Conservation (phyloP, 2,113 vertebrate species). For the Petrocephalus microphthalmus region DNA sequence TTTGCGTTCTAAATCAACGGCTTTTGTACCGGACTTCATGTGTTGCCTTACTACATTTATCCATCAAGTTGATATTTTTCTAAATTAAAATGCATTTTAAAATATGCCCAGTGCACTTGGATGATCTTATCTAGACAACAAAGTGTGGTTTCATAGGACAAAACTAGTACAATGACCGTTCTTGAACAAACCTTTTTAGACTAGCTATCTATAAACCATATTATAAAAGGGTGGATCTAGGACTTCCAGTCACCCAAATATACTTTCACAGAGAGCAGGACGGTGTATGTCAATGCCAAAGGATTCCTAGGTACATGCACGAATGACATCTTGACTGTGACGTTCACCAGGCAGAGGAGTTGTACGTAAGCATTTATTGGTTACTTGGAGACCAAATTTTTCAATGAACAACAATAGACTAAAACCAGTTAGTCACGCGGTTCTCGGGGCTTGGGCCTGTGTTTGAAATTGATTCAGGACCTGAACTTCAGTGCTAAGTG, state of each 20-base stretch:
- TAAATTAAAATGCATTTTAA: not conserved
- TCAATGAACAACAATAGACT: not conserved
- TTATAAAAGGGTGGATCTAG: not conserved
- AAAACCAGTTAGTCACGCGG: not conserved
- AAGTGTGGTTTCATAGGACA: not conserved
- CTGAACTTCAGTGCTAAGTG: not conserved
- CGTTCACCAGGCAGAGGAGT: not conserved
- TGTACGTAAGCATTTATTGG: not conserved
- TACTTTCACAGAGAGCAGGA: not conserved
- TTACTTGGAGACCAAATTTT: not conserved
- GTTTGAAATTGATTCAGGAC: not conserved
- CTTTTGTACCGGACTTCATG: not conserved
- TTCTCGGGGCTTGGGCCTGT: not conserved
- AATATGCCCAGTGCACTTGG: not conserved
- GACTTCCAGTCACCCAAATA: not conserved
- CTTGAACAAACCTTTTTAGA: not conserved
- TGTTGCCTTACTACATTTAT: not conserved
- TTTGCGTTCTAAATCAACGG: not conserved
- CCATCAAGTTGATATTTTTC: not conserved
- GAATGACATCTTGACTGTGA: not conserved
- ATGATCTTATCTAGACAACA: not conserved
- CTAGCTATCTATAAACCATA: not conserved
- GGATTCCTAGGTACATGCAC: not conserved
- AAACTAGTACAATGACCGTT: not conserved
- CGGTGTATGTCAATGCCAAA: not conserved